These are phyloP conservation scores for Bellardia pandia DNA, from an alignment of 2,888 invertebrate genomes.

Conservation along the genomic window DNA sequence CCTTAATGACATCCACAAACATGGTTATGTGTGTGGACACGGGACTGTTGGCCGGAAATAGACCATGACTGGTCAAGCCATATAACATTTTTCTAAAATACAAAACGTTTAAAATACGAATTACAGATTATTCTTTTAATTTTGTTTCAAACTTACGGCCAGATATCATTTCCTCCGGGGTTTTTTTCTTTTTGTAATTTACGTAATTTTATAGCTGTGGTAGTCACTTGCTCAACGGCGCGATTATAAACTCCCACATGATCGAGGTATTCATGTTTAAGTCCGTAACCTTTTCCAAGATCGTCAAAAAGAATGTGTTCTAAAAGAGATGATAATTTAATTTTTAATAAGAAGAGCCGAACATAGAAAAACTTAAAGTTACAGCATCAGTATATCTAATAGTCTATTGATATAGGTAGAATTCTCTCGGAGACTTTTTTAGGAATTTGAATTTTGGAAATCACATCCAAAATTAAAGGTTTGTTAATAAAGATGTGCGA, in stretches of 20 bases:
- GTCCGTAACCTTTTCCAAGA: constrained; percentile 70
- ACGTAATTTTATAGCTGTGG: constrained; percentile 89
- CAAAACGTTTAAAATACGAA: not conserved
- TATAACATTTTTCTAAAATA: constrained; percentile 62
- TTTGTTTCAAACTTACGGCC: constrained; percentile 78
- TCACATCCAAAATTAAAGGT: too few species aligned
- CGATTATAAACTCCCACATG: constrained; percentile 75
- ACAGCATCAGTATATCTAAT: too few species aligned
- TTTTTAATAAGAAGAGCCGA: too few species aligned
- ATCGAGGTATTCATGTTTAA: constrained; percentile 74
- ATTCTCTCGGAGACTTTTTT: too few species aligned
- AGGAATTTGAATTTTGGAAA: too few species aligned
- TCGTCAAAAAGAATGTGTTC: constrained; percentile 57
- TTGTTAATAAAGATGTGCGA: too few species aligned
- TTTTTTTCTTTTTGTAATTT: constrained; percentile 88
- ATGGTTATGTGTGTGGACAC: constrained; percentile 87
- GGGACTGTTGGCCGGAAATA: constrained; percentile 68
- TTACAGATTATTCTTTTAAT: not conserved
- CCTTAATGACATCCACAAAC: constrained; percentile 94
- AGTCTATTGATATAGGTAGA: too few species aligned
- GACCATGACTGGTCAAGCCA: constrained; percentile 20
- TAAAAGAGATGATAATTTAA: constrained; percentile 1
- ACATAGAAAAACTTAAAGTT: too few species aligned
- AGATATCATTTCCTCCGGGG: constrained; percentile 80
- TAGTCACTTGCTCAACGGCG: constrained; percentile 71